These are phyloP conservation scores for Fistularia tabacaria DNA, from an alignment of 2,797 vertebrate species.

Conservation along the genomic window DNA sequence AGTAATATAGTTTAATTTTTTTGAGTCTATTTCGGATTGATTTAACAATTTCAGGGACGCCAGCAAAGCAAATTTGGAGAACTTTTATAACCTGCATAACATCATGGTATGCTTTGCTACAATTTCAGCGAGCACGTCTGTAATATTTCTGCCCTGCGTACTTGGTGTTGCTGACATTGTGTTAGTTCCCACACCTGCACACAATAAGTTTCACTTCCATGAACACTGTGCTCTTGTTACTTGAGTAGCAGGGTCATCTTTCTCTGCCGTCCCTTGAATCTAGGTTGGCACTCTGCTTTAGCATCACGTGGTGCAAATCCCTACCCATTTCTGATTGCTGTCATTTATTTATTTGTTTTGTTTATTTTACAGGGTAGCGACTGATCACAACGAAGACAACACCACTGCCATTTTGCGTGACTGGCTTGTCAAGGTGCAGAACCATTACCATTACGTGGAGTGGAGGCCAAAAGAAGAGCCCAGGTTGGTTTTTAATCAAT, in stretches of 20 bases:
- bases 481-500: conserved; percentile 64
- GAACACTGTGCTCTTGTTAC: conserved; percentile 44
- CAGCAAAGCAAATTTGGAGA: too few relatives aligned
- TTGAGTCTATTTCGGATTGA: too few relatives aligned
- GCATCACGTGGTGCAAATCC: background rate
- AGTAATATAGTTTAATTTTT: too few relatives aligned
- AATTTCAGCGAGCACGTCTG: too few relatives aligned
- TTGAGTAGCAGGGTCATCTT: conserved; percentile 40
- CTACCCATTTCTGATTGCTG: background rate
- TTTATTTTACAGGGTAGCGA: conserved; percentile 81
- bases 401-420: conserved; percentile 82
- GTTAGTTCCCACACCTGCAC: conserved; percentile 37
- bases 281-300: background rate
- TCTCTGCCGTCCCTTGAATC: conserved; percentile 25
- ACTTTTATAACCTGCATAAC: too few relatives aligned
- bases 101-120: too few relatives aligned
- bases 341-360: background rate
- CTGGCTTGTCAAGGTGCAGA: conserved; percentile 87
- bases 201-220: conserved; percentile 35
- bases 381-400: conserved; percentile 90
- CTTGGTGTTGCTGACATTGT: background rate
- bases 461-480: conserved; percentile 87
- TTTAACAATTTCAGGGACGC: too few relatives aligned
- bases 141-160: too few relatives aligned
- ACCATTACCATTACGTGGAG: conserved; percentile 86